phyloP scores from a whole-genome alignment of 1,140 invertebrate species.

The Stenopsyche tienmushanensis region DNA sequence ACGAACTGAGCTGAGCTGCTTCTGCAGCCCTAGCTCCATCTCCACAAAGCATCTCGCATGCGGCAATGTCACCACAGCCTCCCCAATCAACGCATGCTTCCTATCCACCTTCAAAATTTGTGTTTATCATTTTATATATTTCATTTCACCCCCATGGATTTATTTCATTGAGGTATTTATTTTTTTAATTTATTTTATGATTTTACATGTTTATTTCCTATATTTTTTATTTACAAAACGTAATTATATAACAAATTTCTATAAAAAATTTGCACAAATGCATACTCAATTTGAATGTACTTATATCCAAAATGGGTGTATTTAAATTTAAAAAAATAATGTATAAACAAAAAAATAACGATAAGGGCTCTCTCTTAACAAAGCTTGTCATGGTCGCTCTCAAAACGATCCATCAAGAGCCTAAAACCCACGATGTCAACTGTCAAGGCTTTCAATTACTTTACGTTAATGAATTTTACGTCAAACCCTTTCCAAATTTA shows the following conservation, averaged over 20 bases:
- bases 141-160: constrained; percentile 3
- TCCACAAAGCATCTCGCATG: neutral
- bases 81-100: neutral
- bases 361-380: constrained; percentile 20
- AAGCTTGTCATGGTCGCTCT: constrained; percentile 17
- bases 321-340: too few relatives aligned
- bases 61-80: neutral
- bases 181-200: constrained; percentile 6
- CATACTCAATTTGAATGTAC: neutral
- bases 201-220: constrained; percentile 1
- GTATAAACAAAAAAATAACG: neutral
- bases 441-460: constrained; percentile 41
- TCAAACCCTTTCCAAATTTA: constrained; percentile 36
- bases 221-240: neutral
- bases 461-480: constrained; percentile 41
- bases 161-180: neutral
- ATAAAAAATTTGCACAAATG: too few relatives aligned
- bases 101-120: neutral
- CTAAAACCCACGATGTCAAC: constrained; percentile 33
- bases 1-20: neutral
- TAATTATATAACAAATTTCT: too few relatives aligned
- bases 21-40: neutral
- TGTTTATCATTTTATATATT: neutral
- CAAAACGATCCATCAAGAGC: constrained; percentile 28
- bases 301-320: neutral